phyloP scores from a whole-genome alignment of 1,140 invertebrate genomes.

The Zaprionus africanus region DNA sequence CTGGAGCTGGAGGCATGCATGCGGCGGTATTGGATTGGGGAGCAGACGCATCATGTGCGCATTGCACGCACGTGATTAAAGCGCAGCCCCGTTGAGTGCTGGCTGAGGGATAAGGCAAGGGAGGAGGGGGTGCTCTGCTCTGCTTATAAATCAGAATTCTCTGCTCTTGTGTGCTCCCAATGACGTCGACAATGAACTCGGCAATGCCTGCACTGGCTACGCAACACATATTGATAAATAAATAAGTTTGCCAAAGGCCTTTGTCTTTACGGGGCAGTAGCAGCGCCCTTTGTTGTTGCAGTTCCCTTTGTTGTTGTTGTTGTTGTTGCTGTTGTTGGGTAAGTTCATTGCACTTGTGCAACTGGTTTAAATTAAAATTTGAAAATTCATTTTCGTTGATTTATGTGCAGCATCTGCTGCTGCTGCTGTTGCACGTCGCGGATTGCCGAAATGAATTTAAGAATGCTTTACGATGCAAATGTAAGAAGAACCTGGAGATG shows the following conservation, averaged over 20 bases:
- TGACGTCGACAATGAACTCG: constrained; percentile 72
- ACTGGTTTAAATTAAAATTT: constrained; percentile 79
- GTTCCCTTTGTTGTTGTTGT: constrained; percentile 24
- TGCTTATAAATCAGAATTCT: constrained; percentile 81
- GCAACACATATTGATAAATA: constrained; percentile 79
- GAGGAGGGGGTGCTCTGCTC: background rate
- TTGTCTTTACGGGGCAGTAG: constrained; percentile 56
- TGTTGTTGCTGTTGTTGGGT: constrained; percentile 1
- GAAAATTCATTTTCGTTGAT: constrained; percentile 64
- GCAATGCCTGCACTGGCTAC: constrained; percentile 35
- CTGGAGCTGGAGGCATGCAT: constrained; percentile 43
- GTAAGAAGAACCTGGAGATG: constrained; percentile 34
- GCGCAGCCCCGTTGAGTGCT: constrained; percentile 72
- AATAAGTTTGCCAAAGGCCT: constrained; percentile 78
- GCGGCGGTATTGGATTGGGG: constrained; percentile 46
- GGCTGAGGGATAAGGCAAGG: background rate
- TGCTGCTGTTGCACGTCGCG: constrained; percentile 29
- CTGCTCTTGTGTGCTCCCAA: constrained; percentile 48
- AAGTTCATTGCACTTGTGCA: constrained; percentile 72
- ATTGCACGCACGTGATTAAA: constrained; percentile 82
- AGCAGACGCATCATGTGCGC: constrained; percentile 68
- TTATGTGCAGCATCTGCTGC: constrained; percentile 49
- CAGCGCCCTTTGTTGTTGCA: constrained; percentile 12
- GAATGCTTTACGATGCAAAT: constrained; percentile 60
- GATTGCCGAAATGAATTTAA: constrained; percentile 50